Percentiles rank a stretch among this genome's conserved stretches.
These are phyloP conservation scores for Sus cebifrons DNA, from an alignment of 2,797 vertebrate genomes.

Conservation along the genomic window DNA sequence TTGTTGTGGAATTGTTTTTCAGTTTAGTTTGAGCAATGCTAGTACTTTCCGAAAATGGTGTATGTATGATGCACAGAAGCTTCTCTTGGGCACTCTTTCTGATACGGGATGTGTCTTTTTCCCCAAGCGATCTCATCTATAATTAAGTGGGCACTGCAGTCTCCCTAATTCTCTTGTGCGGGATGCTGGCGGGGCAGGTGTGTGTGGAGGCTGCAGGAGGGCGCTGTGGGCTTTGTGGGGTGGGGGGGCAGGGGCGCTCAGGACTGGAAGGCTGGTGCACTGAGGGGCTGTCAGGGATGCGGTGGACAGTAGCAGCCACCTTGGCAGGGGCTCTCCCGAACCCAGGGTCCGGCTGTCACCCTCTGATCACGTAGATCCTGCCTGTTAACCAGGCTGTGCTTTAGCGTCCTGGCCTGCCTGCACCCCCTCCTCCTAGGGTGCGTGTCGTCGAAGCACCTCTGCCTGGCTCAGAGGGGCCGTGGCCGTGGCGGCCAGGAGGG, in stretches of 20 bases:
- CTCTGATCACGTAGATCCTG: not conserved
- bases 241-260: not conserved
- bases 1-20: not conserved
- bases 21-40: not conserved
- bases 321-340: not conserved
- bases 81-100: not conserved
- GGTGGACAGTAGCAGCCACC: accelerated
- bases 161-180: not conserved
- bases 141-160: not conserved
- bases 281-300: not conserved
- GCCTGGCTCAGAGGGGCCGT: not conserved
- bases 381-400: not conserved
- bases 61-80: too few species aligned
- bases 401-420: not conserved
- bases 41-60: constrained; percentile 23
- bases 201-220: too few species aligned
- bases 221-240: too few species aligned
- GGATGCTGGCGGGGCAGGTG: not conserved
- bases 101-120: not conserved
- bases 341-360: not conserved
- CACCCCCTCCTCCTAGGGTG: too few species aligned
- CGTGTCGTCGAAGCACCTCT: not conserved
- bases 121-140: not conserved
- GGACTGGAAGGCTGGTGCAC: accelerated
- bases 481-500: not conserved